Percentiles rank a stretch among this genome's conserved stretches.
phyloP scores from a whole-genome alignment of 2,888 invertebrate genomes.

The Erpobdella octoculata region DNA sequence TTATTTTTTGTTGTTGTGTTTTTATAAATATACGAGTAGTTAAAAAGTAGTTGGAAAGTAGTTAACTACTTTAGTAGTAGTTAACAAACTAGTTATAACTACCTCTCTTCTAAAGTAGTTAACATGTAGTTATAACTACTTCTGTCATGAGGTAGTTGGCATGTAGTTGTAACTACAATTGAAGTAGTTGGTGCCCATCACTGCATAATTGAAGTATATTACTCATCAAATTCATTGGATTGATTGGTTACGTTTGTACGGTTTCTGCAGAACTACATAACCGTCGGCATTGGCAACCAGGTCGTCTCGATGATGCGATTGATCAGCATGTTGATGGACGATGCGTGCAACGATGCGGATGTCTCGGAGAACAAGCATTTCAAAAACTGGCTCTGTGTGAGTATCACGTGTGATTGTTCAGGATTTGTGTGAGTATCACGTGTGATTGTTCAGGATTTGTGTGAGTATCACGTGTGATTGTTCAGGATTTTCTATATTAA shows the following conservation, averaged over 20 bases:
- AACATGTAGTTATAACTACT: no score
- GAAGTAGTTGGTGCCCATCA: no score
- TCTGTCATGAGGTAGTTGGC: no score
- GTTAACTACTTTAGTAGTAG: no score
- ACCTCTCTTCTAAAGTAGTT: no score
- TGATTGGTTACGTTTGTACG: neutral
- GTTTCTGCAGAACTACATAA: conserved; percentile 49
- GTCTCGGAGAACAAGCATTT: conserved; percentile 62
- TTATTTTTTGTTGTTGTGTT: no score
- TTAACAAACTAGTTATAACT: no score
- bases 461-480: conserved; percentile 48
- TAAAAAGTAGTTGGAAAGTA: no score
- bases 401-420: conserved; percentile 44
- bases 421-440: conserved; percentile 49
- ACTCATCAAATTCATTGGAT: neutral
- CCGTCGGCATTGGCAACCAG: conserved; percentile 58
- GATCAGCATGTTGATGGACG: conserved; percentile 69
- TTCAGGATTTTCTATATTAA: no score
- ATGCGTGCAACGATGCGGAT: conserved; percentile 50
- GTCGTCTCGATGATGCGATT: conserved; percentile 63
- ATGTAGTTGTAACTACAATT: no score
- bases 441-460: neutral
- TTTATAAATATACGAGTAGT: no score
- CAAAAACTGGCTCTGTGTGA: conserved; percentile 54
- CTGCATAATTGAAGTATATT: no score